phyloP scores from a whole-genome alignment of 2,888 invertebrate genomes.

The Oscheius onirici region DNA sequence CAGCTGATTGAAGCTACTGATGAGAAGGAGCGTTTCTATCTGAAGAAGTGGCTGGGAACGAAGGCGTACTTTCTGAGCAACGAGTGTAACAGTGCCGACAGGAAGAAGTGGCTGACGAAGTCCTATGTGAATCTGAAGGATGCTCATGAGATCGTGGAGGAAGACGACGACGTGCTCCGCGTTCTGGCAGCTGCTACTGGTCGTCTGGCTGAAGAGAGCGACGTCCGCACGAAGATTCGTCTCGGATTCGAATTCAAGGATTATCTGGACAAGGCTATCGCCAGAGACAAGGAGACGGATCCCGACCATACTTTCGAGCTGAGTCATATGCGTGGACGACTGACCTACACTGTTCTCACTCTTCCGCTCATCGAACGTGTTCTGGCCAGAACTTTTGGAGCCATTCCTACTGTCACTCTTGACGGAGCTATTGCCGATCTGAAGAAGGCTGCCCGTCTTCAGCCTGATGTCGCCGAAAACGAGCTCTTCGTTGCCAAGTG shows the following conservation, averaged over 20 bases:
- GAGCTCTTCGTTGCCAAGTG: constrained; percentile 51
- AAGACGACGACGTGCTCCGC: constrained; percentile 11
- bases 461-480: constrained; percentile 41
- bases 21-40: background rate
- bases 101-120: constrained; percentile 8
- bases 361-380: constrained; percentile 39
- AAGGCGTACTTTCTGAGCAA: constrained; percentile 13
- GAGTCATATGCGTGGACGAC: constrained; percentile 51
- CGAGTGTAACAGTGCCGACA: background rate
- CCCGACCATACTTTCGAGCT: constrained; percentile 40
- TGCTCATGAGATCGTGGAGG: background rate
- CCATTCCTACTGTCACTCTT: constrained; percentile 37
- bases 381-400: constrained; percentile 35
- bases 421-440: constrained; percentile 46
- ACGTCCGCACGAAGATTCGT: constrained; percentile 40
- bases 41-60: background rate
- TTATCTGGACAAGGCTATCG: constrained; percentile 41
- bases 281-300: constrained; percentile 17
- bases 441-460: constrained; percentile 35
- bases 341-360: constrained; percentile 44
- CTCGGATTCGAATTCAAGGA: constrained; percentile 50
- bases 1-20: too few relatives aligned
- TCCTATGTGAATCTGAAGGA: constrained; percentile 16
- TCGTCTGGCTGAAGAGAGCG: constrained; percentile 48
- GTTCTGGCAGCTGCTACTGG: constrained; percentile 42